These are phyloP conservation scores for Pteronura brasiliensis DNA, from an alignment of 2,113 vertebrate species.

Conservation along the genomic window DNA sequence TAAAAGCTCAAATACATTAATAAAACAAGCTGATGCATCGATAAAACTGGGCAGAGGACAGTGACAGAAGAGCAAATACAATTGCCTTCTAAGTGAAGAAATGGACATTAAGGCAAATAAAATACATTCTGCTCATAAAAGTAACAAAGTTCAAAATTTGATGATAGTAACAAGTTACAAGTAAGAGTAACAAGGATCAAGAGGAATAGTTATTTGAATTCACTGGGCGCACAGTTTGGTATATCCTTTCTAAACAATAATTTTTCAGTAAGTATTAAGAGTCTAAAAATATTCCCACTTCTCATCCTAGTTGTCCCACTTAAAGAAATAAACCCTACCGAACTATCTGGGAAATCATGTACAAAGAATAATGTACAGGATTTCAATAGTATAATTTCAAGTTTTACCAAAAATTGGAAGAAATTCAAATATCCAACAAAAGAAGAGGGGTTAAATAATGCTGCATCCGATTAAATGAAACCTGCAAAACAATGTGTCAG, in stretches of 20 bases:
- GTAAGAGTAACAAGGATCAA: not conserved
- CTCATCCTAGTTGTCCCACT: not conserved
- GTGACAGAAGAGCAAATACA: not conserved
- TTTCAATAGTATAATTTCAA: not conserved
- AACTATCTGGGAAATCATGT: not conserved
- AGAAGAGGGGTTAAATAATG: not conserved
- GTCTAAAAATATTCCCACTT: not conserved
- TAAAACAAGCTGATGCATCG: not conserved
- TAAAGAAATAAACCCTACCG: not conserved
- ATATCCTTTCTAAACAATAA: not conserved
- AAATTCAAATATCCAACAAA: not conserved
- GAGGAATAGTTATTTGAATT: not conserved
- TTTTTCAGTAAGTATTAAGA: not conserved
- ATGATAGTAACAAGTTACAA: not conserved
- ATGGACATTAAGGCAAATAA: not conserved
- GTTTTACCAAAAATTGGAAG: not conserved
- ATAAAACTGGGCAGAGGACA: not conserved
- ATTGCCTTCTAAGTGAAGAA: not conserved
- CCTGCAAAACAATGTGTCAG: not conserved
- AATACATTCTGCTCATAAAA: not conserved
- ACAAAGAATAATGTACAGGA: not conserved
- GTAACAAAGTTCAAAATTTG: not conserved
- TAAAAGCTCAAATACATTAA: not conserved
- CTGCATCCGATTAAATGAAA: conserved; percentile 4
- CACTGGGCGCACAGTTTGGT: not conserved